These are phyloP conservation scores for Watsonalla cultraria DNA, from an alignment of 2,888 invertebrate species.

Conservation along the genomic window DNA sequence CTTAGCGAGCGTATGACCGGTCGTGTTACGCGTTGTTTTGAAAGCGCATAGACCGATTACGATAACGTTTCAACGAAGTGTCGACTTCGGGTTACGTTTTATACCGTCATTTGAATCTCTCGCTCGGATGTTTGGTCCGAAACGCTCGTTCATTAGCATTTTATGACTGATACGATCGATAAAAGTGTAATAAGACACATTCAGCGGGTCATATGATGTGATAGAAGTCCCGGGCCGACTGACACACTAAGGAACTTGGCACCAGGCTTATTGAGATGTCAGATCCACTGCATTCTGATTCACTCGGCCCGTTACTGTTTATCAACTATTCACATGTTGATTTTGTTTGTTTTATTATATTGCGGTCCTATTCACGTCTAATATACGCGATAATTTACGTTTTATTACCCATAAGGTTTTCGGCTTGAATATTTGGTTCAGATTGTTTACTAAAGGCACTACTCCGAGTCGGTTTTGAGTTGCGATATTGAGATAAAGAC, in stretches of 20 bases:
- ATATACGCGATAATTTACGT: conserved; percentile 18
- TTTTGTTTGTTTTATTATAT: conserved; percentile 50
- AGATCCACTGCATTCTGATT: conserved; percentile 53
- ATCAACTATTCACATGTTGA: conserved; percentile 44
- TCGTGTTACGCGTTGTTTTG: conserved; percentile 75
- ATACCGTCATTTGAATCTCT: conserved; percentile 76
- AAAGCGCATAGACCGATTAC: conserved; percentile 71
- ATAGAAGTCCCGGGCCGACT: conserved; percentile 58
- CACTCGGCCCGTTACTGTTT: conserved; percentile 52
- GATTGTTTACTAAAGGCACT: conserved; percentile 6
- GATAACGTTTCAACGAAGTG: conserved; percentile 73
- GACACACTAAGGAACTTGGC: conserved; percentile 57
- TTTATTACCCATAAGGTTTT: conserved; percentile 26
- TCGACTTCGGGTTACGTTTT: conserved; percentile 75
- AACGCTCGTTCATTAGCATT: conserved; percentile 76
- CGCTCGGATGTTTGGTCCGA: conserved; percentile 77
- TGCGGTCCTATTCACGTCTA: conserved; percentile 29
- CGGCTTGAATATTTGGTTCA: conserved; percentile 10
- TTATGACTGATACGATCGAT: conserved; percentile 78
- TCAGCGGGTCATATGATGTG: conserved; percentile 70
- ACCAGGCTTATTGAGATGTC: conserved; percentile 53
- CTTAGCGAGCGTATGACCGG: conserved; percentile 56
- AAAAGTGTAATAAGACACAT: conserved; percentile 77
- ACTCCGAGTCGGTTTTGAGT: conserved; percentile 1
- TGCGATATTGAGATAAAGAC: background rate